Conservation (phyloP, 2,113 vertebrate genomes). For the Ammodytes marinus region DNA sequence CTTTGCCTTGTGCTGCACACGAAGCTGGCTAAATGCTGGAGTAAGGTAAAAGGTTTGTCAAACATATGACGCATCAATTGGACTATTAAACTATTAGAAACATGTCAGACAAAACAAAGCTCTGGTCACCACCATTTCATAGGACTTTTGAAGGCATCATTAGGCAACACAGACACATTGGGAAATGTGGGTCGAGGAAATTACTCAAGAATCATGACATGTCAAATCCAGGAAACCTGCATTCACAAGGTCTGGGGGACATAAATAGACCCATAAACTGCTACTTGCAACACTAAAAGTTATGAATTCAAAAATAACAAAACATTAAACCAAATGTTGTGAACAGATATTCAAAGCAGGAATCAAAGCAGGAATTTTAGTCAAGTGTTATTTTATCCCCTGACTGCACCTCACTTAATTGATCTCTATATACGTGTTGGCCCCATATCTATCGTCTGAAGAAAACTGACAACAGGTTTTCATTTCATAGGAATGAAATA, state of each 20-base stretch:
- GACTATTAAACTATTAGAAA: no score
- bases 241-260: background rate
- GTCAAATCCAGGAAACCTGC: background rate
- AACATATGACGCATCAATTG: no score
- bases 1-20: background rate
- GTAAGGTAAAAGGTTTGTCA: no score
- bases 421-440: background rate
- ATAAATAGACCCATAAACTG: background rate
- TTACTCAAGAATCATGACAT: background rate
- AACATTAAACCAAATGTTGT: no score
- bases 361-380: background rate
- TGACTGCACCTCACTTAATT: background rate
- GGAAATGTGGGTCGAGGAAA: background rate
- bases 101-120: background rate
- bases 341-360: background rate
- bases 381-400: background rate
- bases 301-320: background rate
- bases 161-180: background rate
- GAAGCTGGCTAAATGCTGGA: no score
- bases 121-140: background rate
- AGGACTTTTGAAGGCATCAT: background rate
- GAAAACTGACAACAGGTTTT: conserved; percentile 26
- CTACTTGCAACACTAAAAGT: background rate
- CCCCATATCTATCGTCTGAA: background rate
- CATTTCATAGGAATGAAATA: conserved; percentile 8